Percentiles rank a stretch among this genome's conserved stretches.
phyloP scores from a whole-genome alignment of 2,888 invertebrate genomes.

The Cataglyphis cursor region DNA sequence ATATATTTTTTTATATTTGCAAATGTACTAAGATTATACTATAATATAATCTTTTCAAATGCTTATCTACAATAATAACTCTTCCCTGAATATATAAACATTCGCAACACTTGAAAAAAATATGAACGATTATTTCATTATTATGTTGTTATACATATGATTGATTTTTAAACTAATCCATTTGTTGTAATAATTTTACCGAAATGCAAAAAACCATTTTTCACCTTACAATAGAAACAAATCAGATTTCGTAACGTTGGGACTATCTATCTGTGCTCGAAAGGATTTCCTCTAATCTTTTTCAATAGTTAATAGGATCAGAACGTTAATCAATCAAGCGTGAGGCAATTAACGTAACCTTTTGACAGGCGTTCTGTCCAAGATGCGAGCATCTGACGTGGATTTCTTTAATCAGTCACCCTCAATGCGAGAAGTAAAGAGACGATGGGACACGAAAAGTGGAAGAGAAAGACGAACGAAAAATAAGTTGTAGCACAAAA shows the following conservation, averaged over 20 bases:
- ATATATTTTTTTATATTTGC: background rate
- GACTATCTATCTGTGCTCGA: slow-evolving; percentile 48
- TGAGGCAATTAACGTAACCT: slow-evolving; percentile 81
- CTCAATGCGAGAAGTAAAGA: slow-evolving; percentile 66
- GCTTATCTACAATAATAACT: background rate
- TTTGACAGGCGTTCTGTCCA: slow-evolving; percentile 80
- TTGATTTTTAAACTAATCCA: slow-evolving; percentile 12
- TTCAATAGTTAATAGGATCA: slow-evolving; percentile 71
- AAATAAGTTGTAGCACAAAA: slow-evolving; percentile 78
- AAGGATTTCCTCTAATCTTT: slow-evolving; percentile 60
- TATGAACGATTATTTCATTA: slow-evolving; percentile 5
- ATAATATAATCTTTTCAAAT: background rate
- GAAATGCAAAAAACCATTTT: slow-evolving; percentile 43
- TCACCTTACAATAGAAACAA: slow-evolving; percentile 45
- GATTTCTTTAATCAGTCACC: slow-evolving; percentile 84
- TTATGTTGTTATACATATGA: slow-evolving; percentile 1
- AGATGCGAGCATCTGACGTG: slow-evolving; percentile 78
- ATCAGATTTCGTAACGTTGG: slow-evolving; percentile 47
- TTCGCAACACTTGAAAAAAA: background rate
- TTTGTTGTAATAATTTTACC: slow-evolving; percentile 15
- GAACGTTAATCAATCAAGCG: slow-evolving; percentile 83
- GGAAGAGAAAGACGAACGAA: slow-evolving; percentile 62
- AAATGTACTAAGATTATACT: background rate
- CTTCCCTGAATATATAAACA: background rate
- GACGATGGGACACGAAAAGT: slow-evolving; percentile 63